Evolutionary conservation across 2,888 invertebrate genomes (phyloP), one percentile per base, ranked within the genome.

Genomic region (Cerceris rybyensis): DNA sequence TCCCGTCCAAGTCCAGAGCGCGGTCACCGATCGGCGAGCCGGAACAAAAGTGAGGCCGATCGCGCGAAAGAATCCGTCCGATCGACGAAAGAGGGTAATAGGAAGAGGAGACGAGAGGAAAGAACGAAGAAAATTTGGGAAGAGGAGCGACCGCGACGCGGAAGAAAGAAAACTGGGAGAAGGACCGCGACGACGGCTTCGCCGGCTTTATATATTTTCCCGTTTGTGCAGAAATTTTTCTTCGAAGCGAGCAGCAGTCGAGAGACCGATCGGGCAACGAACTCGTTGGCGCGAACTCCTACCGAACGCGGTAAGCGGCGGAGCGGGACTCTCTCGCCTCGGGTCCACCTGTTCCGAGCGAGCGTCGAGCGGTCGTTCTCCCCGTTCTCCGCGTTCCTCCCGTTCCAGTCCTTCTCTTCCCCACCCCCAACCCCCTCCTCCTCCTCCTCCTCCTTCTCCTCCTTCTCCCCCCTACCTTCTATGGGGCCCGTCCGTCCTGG

Each of bases 241-340:
- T 8, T 1, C 4, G 11, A 14, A 7, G 8, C 57, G 59, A 50
- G 7, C n/a, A 7, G 13, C 16, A 77, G 8, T 28, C 13, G 66
- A 58, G 54, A 43, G 60, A 75, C 55, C 81, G 83, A 75, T 84
- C 90, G 91, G 90, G 88, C 92, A 90, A 91, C 92, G 91, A 92
- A 91, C 91, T 89, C 87, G 87, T 81, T 78, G 85, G 86, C 84
- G 84, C 85, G 86, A 84, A 85, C 83, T 85, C 72, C 78, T 70
- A 70, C 82, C 73, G 80, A 76, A 72, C 81, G 70, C 83, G 84
- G 86, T 83, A 83, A 80, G 84, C 84, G 87, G 78, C 77, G 70
- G 85, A 85, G 80, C 87, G 86, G 85, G 87, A 83, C 86, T 82
- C 84, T 75, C 77, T 59, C 80, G 78, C 28, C 28, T 28, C 67